Conservation (phyloP, 2,888 invertebrate genomes). For the Dysmachus trigonus region DNA sequence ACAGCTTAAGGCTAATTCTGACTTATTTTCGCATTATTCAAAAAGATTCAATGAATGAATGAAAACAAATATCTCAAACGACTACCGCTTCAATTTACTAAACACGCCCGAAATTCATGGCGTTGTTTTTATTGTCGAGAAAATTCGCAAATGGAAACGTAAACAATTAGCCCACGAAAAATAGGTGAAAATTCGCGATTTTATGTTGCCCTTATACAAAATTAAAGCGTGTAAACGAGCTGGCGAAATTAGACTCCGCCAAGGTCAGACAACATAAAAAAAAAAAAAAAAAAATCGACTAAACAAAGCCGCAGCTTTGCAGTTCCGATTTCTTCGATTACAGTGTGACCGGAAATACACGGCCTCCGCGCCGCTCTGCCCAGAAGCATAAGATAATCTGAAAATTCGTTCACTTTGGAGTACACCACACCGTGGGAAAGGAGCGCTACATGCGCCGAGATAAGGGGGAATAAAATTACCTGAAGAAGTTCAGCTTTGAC, state of each 20-base stretch:
- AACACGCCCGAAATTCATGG: background rate
- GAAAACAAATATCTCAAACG: too few relatives aligned
- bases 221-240: background rate
- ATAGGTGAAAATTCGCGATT: background rate
- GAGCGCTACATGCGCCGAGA: background rate
- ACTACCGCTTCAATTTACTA: background rate
- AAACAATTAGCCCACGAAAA: background rate
- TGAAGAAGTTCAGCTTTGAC: conserved; percentile 9
- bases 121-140: background rate
- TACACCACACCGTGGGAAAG: background rate
- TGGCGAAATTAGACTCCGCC: background rate
- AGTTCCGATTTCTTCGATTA: background rate
- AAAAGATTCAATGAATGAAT: too few relatives aligned
- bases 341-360: background rate
- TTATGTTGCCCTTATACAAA: background rate
- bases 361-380: background rate
- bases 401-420: background rate
- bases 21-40: too few relatives aligned
- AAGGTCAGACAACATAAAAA: too few relatives aligned
- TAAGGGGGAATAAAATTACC: conserved; percentile 21
- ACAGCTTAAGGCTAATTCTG: too few relatives aligned
- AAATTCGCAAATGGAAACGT: background rate
- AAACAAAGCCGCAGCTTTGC: background rate
- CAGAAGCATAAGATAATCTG: background rate
- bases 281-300: too few relatives aligned